Percentiles rank a stretch among this genome's conserved stretches.
These are phyloP conservation scores for Scleropages formosus DNA, from an alignment of 2,797 vertebrate species.

Conservation along the genomic window DNA sequence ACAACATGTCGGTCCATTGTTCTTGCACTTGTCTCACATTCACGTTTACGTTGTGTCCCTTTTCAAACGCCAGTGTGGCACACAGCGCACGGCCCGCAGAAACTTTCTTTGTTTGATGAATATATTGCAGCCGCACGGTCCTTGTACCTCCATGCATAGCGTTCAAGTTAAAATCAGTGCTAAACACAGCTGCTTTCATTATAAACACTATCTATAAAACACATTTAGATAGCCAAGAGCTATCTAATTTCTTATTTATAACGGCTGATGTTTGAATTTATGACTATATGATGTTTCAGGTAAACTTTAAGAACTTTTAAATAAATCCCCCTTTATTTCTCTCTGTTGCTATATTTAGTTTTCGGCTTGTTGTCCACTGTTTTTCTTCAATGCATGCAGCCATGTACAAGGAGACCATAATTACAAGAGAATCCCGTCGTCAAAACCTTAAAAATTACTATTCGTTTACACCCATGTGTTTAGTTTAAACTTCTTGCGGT, in stretches of 20 bases:
- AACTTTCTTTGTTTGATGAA: conserved; percentile 72
- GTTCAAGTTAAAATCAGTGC: conserved; percentile 8
- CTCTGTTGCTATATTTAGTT: conserved; percentile 51
- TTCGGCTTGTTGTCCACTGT: neutral
- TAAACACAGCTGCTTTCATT: neutral
- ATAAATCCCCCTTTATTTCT: conserved; percentile 29
- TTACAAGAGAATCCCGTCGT: no score
- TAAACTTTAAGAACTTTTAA: conserved; percentile 15
- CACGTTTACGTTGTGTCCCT: conserved; percentile 54
- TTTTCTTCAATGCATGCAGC: neutral
- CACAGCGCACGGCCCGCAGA: conserved; percentile 68
- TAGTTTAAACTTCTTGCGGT: conserved; percentile 39
- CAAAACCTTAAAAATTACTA: conserved; percentile 30
- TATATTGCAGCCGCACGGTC: conserved; percentile 70
- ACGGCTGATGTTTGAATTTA: neutral
- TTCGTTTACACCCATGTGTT: conserved; percentile 56
- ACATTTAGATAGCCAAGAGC: neutral
- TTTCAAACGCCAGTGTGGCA: conserved; percentile 65
- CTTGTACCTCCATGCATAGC: conserved; percentile 44
- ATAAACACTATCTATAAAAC: neutral
- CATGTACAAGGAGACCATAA: neutral
- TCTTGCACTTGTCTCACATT: conserved; percentile 65
- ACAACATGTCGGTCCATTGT: conserved; percentile 52
- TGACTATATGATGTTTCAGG: neutral
- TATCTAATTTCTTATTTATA: neutral